A percentile compares a stretch with the other conserved stretches of the same genome.
These are phyloP conservation scores for Himalopsyche tibetana DNA, from an alignment of 2,888 invertebrate species.

Conservation along the genomic window DNA sequence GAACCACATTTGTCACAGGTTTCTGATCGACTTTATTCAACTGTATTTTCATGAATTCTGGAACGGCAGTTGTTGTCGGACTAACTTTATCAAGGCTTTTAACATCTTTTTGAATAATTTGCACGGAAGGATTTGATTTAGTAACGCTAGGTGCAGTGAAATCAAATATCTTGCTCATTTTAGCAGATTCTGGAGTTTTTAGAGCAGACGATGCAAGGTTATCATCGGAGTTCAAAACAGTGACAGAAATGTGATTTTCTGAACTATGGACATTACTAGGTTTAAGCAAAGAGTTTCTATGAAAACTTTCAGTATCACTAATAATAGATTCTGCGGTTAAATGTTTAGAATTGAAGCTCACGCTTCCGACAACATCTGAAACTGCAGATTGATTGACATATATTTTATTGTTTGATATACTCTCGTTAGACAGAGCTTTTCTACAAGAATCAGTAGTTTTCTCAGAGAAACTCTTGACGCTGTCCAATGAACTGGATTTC, in stretches of 20 bases:
- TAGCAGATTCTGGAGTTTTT: conserved; percentile 54
- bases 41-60: conserved; percentile 84
- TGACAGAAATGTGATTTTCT: conserved; percentile 63
- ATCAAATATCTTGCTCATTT: conserved; percentile 56
- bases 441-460: conserved; percentile 73
- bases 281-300: conserved; percentile 1
- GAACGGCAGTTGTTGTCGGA: conserved; percentile 71
- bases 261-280: conserved; percentile 53
- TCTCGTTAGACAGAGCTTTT: conserved; percentile 76
- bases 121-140: conserved; percentile 49
- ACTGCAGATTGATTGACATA: conserved; percentile 62
- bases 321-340: conserved; percentile 44
- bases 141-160: conserved; percentile 48
- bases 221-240: conserved; percentile 56
- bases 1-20: conserved; percentile 80
- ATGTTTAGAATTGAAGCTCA: conserved; percentile 60
- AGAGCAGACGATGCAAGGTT: conserved; percentile 44
- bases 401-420: conserved; percentile 70
- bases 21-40: conserved; percentile 82
- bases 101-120: conserved; percentile 55
- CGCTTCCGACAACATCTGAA: conserved; percentile 63
- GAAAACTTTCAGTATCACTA: conserved; percentile 19
- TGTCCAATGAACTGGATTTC: conserved; percentile 78
- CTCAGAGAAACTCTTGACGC: conserved; percentile 78
- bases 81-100: conserved; percentile 73